Evolutionary conservation across 2,888 invertebrate species (phyloP).

Genomic region (Glyphotaelius pellucidus): DNA sequence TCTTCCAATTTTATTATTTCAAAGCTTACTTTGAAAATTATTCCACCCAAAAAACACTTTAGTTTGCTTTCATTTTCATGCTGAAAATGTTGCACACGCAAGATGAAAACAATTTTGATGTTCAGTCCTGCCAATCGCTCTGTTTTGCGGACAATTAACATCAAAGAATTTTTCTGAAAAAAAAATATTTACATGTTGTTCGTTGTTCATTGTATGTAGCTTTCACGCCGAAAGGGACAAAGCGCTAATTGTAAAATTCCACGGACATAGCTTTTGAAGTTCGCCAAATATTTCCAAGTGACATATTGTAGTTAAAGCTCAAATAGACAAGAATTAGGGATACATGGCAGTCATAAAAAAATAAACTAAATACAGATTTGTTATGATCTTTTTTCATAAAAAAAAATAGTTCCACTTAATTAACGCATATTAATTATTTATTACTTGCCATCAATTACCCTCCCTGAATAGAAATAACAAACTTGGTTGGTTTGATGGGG

Average conservation of each 20-base stretch:
- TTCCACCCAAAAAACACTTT: not conserved
- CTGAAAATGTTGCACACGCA: not conserved
- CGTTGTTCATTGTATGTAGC: not conserved
- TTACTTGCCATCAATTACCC: not conserved
- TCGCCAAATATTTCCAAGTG: not conserved
- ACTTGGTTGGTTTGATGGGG: not conserved
- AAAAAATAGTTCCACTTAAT: too few relatives aligned
- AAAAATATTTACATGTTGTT: not conserved
- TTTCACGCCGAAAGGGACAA: not conserved
- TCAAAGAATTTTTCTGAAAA: not conserved
- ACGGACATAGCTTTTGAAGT: constrained; percentile 4
- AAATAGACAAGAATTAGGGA: not conserved
- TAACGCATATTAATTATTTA: not conserved
- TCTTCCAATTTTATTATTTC: too few relatives aligned
- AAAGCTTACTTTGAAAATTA: too few relatives aligned
- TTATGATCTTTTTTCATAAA: not conserved
- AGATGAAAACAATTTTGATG: not conserved
- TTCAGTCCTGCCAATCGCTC: not conserved
- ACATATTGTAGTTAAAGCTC: not conserved
- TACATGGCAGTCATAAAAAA: not conserved
- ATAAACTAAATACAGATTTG: not conserved
- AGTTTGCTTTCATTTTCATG: not conserved
- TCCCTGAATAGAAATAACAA: not conserved
- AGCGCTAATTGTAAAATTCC: constrained; percentile 6
- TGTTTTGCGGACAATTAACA: not conserved